phyloP scores from a whole-genome alignment of 2,113 vertebrate species.

The Isichthys henryi region DNA sequence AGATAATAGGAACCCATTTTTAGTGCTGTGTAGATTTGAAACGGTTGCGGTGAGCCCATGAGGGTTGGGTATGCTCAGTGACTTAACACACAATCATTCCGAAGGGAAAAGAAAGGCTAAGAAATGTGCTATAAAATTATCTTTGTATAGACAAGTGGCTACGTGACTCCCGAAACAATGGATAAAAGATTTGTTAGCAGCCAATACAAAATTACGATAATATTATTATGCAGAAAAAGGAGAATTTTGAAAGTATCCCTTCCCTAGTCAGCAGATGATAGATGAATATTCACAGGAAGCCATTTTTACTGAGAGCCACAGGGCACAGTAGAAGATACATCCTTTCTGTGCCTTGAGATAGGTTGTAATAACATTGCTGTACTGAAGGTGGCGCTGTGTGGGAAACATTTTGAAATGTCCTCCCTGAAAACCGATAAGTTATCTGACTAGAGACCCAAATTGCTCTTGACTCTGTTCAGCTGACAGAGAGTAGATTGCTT shows the following conservation, averaged over 20 bases:
- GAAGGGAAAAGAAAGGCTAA: background rate
- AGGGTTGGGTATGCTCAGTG: background rate
- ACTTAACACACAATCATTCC: too few species aligned
- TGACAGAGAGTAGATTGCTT: background rate
- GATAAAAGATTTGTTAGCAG: background rate
- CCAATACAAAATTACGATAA: background rate
- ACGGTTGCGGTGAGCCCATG: background rate
- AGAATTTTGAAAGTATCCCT: background rate
- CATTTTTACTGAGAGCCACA: background rate
- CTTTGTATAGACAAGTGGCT: background rate
- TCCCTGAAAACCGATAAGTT: background rate
- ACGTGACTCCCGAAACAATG: background rate
- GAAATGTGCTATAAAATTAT: background rate
- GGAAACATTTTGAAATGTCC: background rate
- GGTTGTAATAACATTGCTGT: background rate
- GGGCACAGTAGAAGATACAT: background rate
- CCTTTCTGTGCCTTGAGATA: background rate
- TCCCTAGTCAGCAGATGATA: background rate
- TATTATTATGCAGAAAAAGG: background rate
- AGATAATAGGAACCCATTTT: background rate
- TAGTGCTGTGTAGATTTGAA: background rate
- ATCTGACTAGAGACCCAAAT: background rate
- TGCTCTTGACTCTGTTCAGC: background rate
- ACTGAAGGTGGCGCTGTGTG: background rate
- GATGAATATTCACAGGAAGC: background rate